Percentiles rank a stretch among this genome's conserved stretches.
Evolutionary conservation across 2,888 invertebrate species (phyloP).

Genomic region (Euzophera pinguis): DNA sequence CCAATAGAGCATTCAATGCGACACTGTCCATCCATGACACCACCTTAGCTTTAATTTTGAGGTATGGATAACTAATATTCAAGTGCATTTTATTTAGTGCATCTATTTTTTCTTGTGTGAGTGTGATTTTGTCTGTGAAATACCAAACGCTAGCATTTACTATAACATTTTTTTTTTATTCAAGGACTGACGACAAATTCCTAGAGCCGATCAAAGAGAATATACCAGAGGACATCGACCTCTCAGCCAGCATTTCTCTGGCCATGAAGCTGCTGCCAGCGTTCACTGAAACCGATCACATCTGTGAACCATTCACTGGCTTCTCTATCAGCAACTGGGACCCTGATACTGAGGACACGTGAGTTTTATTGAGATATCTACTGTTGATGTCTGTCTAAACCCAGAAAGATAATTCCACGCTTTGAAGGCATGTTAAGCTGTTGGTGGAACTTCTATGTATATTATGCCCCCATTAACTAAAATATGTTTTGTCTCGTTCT

Average conservation of each 20-base stretch:
- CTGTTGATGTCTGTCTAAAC: too few species aligned
- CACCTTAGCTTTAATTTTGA: constrained; percentile 59
- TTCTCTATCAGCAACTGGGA: constrained; percentile 83
- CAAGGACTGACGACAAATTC: constrained; percentile 59
- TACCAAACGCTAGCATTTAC: too few species aligned
- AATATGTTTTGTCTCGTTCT: too few species aligned
- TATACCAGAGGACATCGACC: constrained; percentile 47
- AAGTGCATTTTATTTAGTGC: too few species aligned
- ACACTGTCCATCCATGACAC: constrained; percentile 74
- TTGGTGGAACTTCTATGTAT: too few species aligned
- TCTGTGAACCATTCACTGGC: constrained; percentile 81
- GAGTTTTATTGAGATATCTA: constrained; percentile 23
- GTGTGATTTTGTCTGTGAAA: too few species aligned
- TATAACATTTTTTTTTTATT: constrained; percentile 14
- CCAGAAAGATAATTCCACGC: too few species aligned
- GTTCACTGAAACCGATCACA: constrained; percentile 51
- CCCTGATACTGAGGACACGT: constrained; percentile 70
- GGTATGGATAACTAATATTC: constrained; percentile 39
- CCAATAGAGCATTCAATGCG: constrained; percentile 81
- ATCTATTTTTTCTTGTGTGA: too few species aligned
- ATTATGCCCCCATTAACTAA: too few species aligned
- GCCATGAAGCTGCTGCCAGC: constrained; percentile 45
- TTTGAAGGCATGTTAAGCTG: too few species aligned
- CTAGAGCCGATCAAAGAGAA: constrained; percentile 61
- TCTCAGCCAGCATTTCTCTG: constrained; percentile 43